Percentiles rank a stretch among this genome's conserved stretches.
phyloP scores from a whole-genome alignment of 2,888 invertebrate genomes.

The Trissolcus brochymenae region DNA sequence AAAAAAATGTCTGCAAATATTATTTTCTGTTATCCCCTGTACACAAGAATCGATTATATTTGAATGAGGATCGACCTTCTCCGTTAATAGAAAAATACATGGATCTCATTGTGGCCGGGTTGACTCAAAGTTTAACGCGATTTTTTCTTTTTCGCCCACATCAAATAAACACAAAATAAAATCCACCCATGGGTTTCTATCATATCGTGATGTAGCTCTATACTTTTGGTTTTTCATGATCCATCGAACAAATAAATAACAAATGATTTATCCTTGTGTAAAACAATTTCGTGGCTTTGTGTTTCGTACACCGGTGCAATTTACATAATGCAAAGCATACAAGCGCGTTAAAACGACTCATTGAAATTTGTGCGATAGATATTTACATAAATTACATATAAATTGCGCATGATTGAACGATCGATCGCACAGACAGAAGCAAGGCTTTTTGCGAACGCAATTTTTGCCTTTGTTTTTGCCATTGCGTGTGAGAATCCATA shows the following conservation, averaged over 20 bases:
- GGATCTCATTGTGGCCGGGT: conserved; percentile 33
- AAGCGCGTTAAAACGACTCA: not conserved
- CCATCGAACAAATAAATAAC: too few relatives aligned
- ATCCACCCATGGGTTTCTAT: too few relatives aligned
- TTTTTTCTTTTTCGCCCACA: too few relatives aligned
- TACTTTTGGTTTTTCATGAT: too few relatives aligned
- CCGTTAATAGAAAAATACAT: conserved; percentile 27
- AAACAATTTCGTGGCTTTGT: too few relatives aligned
- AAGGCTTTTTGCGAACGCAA: not conserved
- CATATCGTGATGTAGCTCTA: too few relatives aligned
- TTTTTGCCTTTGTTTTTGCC: not conserved
- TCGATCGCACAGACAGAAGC: not conserved
- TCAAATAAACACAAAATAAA: too few relatives aligned
- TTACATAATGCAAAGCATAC: not conserved
- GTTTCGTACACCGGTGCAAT: too few relatives aligned
- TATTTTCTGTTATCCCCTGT: too few relatives aligned
- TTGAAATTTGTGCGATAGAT: not conserved
- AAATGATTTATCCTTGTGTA: too few relatives aligned
- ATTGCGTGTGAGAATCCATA: not conserved
- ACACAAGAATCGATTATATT: conserved; percentile 41
- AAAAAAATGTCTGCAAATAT: conserved; percentile 18
- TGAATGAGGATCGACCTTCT: conserved; percentile 50
- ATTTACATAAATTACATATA: conserved; percentile 3
- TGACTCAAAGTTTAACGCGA: conserved; percentile 19
- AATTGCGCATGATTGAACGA: not conserved